Evolutionary conservation across 2,888 invertebrate species (phyloP).

Genomic region (Leptinotarsa peninsularis): DNA sequence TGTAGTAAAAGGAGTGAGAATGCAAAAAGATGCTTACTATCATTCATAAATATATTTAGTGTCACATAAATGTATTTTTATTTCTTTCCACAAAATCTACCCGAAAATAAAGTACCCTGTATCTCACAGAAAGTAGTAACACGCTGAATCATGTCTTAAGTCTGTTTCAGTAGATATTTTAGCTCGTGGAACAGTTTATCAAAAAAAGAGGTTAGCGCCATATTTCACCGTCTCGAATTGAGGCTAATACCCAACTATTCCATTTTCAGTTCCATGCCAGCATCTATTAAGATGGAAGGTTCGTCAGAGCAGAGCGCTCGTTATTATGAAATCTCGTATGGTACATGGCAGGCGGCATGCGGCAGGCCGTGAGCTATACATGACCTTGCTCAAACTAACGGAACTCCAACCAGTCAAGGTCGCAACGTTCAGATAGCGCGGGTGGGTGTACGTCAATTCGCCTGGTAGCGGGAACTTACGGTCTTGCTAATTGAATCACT

Average conservation of each 20-base stretch:
- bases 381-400: constrained; percentile 57
- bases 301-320: constrained; percentile 21
- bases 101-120: no score
- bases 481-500: not conserved
- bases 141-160: no score
- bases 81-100: no score
- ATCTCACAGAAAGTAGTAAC: no score
- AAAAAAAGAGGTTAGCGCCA: not conserved
- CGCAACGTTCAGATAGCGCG: constrained; percentile 32
- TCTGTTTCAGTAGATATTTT: not conserved
- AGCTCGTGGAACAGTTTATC: not conserved
- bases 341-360: constrained; percentile 27
- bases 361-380: constrained; percentile 47
- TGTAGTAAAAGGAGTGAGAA: no score
- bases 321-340: constrained; percentile 43
- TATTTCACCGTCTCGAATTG: not conserved
- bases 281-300: constrained; percentile 26
- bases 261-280: constrained; percentile 24
- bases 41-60: no score
- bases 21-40: no score
- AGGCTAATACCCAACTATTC: constrained; percentile 18
- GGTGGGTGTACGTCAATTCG: constrained; percentile 17
- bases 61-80: no score
- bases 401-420: constrained; percentile 54
- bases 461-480: not conserved